phyloP scores from a whole-genome alignment of 2,113 vertebrate genomes.

The Sus scrofa region DNA sequence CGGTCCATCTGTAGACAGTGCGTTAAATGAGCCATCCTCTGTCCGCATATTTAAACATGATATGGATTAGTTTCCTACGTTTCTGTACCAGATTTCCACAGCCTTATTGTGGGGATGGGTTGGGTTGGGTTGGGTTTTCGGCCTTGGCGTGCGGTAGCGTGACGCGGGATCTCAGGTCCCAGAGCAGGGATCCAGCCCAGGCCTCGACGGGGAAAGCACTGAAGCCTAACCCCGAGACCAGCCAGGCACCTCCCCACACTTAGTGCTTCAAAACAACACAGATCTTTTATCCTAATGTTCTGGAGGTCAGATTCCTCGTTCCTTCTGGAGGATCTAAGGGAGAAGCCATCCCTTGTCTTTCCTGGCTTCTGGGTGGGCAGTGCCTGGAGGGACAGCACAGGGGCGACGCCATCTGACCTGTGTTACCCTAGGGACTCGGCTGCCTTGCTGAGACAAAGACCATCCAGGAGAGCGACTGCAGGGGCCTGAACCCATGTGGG shows the following conservation, averaged over 20 bases:
- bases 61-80: not conserved
- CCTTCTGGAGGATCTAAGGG: not conserved
- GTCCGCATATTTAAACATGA: not conserved
- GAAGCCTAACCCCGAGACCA: too few species aligned
- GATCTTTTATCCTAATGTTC: not conserved
- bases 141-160: too few species aligned
- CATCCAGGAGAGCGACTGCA: not conserved
- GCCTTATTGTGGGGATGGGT: too few species aligned
- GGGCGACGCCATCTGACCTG: not conserved
- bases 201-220: too few species aligned
- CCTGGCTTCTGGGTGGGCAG: not conserved
- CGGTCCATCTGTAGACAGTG: not conserved
- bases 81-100: not conserved
- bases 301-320: not conserved
- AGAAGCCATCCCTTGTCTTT: not conserved
- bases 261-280: constrained; percentile 3
- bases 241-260: not conserved
- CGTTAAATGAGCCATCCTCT: constrained; percentile 40
- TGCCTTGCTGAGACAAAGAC: not conserved
- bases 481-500: not conserved
- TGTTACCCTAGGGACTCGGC: not conserved
- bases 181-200: too few species aligned
- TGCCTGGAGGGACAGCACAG: not conserved
- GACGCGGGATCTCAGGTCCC: too few species aligned
- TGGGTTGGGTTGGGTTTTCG: too few species aligned